Evolutionary conservation across 2,797 vertebrate species (phyloP).

Genomic region (Sebastes hubbsi): DNA sequence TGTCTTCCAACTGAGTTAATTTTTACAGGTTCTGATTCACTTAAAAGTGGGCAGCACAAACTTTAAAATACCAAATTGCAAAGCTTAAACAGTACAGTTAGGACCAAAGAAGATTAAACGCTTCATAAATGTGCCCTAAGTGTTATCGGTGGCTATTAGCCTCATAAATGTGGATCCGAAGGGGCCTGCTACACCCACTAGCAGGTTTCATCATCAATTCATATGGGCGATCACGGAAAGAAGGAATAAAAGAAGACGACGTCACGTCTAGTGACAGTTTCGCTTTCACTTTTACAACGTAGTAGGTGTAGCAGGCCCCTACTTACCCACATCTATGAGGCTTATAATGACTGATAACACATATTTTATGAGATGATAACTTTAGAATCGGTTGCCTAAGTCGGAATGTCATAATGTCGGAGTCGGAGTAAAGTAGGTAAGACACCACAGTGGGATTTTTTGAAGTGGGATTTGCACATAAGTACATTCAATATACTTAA

Average conservation of each 20-base stretch:
- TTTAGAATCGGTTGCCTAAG: no score
- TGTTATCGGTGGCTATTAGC: rapidly evolving
- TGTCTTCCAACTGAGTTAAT: not conserved
- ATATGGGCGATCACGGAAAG: rapidly evolving
- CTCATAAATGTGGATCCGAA: no score
- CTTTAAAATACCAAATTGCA: not conserved
- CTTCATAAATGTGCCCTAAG: not conserved
- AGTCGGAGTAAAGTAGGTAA: not conserved
- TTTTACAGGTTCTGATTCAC: not conserved
- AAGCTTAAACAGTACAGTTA: not conserved
- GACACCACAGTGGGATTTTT: not conserved
- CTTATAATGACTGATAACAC: no score
- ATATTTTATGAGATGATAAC: no score
- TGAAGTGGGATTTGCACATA: no score
- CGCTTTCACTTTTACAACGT: no score
- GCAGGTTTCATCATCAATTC: rapidly evolving
- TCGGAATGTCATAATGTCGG: no score
- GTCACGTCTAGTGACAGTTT: no score
- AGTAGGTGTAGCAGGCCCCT: no score
- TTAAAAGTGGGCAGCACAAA: not conserved
- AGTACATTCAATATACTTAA: not conserved
- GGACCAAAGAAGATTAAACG: not conserved
- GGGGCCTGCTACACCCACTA: no score
- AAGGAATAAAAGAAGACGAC: rapidly evolving
- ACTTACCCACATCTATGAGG: no score